Evolutionary conservation across 2,797 vertebrate species (phyloP).

Genomic region (Enteromius paludinosus): DNA sequence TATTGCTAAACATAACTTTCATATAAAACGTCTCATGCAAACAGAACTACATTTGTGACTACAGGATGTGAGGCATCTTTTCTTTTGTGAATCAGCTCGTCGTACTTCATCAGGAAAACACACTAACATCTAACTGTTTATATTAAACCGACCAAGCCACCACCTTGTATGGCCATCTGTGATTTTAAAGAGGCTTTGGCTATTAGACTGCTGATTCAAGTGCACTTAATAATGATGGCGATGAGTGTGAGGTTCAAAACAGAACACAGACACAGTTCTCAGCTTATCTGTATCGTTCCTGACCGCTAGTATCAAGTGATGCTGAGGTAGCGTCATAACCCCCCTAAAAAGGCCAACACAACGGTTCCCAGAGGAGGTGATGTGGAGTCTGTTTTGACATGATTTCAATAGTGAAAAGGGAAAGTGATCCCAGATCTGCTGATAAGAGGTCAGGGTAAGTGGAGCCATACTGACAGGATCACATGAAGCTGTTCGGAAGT

Average conservation of each 20-base stretch:
- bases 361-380: conserved; percentile 8
- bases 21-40: background rate
- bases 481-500: conserved; percentile 5
- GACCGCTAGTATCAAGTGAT: conserved; percentile 59
- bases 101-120: conserved; percentile 25
- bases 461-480: conserved; percentile 51
- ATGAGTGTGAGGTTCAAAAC: conserved; percentile 18
- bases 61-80: conserved; percentile 41
- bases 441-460: conserved; percentile 48
- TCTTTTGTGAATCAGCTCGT: conserved; percentile 31
- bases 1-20: conserved; percentile 44
- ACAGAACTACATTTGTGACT: background rate
- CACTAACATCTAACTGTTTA: conserved; percentile 39
- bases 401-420: conserved; percentile 23
- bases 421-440: conserved; percentile 32
- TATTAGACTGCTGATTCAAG: conserved; percentile 36
- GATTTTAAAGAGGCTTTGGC: conserved; percentile 17
- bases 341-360: conserved; percentile 5
- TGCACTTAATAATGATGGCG: conserved; percentile 17
- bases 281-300: conserved; percentile 59
- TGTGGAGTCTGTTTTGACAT: conserved; percentile 37
- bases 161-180: conserved; percentile 56
- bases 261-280: conserved; percentile 29
- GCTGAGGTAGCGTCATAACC: conserved; percentile 52
- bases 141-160: conserved; percentile 2